These are phyloP conservation scores for Syngnathus typhle DNA, from an alignment of 2,113 vertebrate species.

Conservation along the genomic window DNA sequence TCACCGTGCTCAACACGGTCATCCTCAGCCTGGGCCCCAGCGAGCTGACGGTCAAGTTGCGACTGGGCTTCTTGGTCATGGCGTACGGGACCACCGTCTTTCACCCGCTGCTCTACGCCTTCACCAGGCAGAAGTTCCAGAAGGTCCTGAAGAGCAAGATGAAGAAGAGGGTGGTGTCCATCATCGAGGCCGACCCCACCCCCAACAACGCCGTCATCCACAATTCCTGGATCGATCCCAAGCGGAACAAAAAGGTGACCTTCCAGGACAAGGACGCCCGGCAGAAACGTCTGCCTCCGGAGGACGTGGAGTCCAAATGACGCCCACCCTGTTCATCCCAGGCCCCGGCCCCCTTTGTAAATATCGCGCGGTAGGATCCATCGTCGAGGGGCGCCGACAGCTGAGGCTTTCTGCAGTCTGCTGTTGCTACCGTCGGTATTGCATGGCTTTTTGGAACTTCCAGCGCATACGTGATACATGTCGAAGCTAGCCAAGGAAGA, in stretches of 20 bases:
- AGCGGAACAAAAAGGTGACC: slow-evolving; percentile 90
- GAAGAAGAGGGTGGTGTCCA: slow-evolving; percentile 97
- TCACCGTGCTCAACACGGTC: slow-evolving; percentile 93
- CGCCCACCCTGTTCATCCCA: slow-evolving; percentile 59
- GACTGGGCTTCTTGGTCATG: slow-evolving; percentile 97
- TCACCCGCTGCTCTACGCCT: slow-evolving; percentile 94
- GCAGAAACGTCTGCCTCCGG: slow-evolving; percentile 89
- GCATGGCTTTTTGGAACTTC: slow-evolving; percentile 68
- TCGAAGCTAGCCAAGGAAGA: slow-evolving; percentile 41
- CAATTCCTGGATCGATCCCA: slow-evolving; percentile 98
- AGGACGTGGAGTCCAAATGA: slow-evolving; percentile 62
- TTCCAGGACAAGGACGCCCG: slow-evolving; percentile 86
- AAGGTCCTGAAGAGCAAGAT: slow-evolving; percentile 98
- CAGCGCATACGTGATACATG: slow-evolving; percentile 45
- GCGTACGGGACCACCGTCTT: slow-evolving; percentile 98
- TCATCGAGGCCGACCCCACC: slow-evolving; percentile 92
- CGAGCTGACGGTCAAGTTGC: slow-evolving; percentile 86
- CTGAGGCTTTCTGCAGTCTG: too few species aligned
- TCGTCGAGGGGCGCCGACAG: slow-evolving; percentile 14
- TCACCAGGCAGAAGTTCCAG: slow-evolving; percentile 97
- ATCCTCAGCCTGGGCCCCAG: slow-evolving; percentile 91
- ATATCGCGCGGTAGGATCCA: slow-evolving; percentile 57
- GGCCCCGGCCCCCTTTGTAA: slow-evolving; percentile 51
- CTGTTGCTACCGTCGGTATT: slow-evolving; percentile 60
- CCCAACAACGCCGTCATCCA: slow-evolving; percentile 95